Evolutionary conservation across 1,140 invertebrate genomes (phyloP).

Genomic region (Diprion similis): DNA sequence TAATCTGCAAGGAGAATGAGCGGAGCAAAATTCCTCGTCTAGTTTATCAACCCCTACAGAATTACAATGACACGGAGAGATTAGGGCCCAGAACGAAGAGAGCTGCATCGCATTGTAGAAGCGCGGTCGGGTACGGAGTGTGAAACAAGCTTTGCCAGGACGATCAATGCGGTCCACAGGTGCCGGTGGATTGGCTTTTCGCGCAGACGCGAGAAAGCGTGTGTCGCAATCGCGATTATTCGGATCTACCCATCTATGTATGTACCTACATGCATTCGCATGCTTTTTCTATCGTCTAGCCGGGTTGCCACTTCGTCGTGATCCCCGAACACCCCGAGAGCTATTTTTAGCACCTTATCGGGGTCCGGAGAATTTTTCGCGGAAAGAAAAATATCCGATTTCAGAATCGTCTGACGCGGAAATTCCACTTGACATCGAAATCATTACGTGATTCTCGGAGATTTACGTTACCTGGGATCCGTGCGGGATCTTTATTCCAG

Average conservation of each 20-base stretch:
- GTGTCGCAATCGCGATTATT: background rate
- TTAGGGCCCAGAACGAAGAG: background rate
- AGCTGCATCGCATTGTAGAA: background rate
- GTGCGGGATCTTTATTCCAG: too few relatives aligned
- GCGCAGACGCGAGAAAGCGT: background rate
- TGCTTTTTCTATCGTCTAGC: background rate
- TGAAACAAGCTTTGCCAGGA: background rate
- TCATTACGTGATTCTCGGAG: too few relatives aligned
- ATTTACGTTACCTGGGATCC: too few relatives aligned
- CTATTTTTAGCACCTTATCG: background rate
- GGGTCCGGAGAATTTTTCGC: background rate
- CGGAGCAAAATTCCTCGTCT: background rate
- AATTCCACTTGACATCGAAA: too few relatives aligned
- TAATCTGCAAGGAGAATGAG: too few relatives aligned
- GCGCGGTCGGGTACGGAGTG: background rate
- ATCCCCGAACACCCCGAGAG: background rate
- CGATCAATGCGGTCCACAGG: conserved; percentile 2
- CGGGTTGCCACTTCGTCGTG: background rate
- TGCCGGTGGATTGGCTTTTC: background rate
- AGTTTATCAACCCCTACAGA: background rate
- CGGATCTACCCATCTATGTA: background rate
- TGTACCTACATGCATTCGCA: background rate
- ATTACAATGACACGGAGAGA: background rate
- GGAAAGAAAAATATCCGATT: background rate
- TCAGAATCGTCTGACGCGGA: too few relatives aligned